These are phyloP conservation scores for Agonopterix subpropinquella DNA, from an alignment of 2,888 invertebrate species.

Conservation along the genomic window DNA sequence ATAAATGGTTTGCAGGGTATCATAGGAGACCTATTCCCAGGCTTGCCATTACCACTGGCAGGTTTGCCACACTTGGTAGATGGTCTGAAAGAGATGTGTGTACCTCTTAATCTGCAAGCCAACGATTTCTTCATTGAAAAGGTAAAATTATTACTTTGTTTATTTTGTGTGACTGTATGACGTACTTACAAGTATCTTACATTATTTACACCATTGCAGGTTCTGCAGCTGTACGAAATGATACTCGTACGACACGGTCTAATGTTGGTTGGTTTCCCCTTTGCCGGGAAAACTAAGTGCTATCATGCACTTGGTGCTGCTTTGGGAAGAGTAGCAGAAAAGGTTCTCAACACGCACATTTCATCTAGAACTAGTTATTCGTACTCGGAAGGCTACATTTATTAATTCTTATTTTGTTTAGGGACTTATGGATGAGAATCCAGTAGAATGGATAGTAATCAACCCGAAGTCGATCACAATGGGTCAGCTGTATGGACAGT, in stretches of 20 bases:
- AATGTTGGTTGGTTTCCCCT: slow-evolving; percentile 94
- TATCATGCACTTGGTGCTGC: slow-evolving; percentile 90
- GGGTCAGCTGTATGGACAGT: slow-evolving; percentile 96
- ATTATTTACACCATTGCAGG: slow-evolving; percentile 27
- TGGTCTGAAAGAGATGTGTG: slow-evolving; percentile 77
- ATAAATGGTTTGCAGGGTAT: slow-evolving; percentile 79
- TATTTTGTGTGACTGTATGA: no score
- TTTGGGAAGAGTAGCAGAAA: slow-evolving; percentile 84
- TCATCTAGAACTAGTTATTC: no score
- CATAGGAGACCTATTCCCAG: slow-evolving; percentile 95
- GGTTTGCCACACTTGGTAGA: slow-evolving; percentile 80
- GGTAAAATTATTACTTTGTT: slow-evolving; percentile 26
- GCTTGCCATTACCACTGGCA: slow-evolving; percentile 83
- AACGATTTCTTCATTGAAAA: slow-evolving; percentile 90
- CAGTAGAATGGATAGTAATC: slow-evolving; percentile 86
- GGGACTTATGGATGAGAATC: slow-evolving; percentile 84
- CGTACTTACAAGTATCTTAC: not conserved
- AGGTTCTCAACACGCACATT: slow-evolving; percentile 46
- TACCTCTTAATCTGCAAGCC: slow-evolving; percentile 86
- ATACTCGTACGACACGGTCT: slow-evolving; percentile 95
- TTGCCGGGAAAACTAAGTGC: slow-evolving; percentile 93
- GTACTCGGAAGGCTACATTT: not conserved
- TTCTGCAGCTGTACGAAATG: slow-evolving; percentile 92
- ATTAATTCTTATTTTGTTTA: slow-evolving; percentile 29
- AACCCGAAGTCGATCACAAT: slow-evolving; percentile 97